Evolutionary conservation across 1,140 invertebrate genomes (phyloP).

Genomic region (Drosophila bocki): DNA sequence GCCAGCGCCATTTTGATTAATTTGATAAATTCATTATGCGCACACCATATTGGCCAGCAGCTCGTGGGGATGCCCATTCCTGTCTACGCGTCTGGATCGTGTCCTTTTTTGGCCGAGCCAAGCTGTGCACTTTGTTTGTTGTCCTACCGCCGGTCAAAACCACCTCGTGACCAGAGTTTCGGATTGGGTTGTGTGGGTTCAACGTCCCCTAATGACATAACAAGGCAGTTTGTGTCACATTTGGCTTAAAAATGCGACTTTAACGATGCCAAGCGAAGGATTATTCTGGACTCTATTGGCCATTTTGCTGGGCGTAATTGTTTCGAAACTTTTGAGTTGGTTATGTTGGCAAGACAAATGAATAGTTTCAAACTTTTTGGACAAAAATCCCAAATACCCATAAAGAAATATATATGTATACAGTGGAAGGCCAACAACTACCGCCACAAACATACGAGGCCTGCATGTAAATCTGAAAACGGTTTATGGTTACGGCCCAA

Average conservation of each 20-base stretch:
- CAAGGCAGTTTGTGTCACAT: conserved; percentile 76
- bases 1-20: conserved; percentile 78
- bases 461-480: conserved; percentile 78
- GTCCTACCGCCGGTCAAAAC: conserved; percentile 26
- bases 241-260: conserved; percentile 78
- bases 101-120: conserved; percentile 32
- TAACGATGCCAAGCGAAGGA: conserved; percentile 60
- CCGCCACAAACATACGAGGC: conserved; percentile 54
- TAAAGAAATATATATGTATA: background rate
- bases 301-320: conserved; percentile 67
- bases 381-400: conserved; percentile 1
- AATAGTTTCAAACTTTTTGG: conserved; percentile 50
- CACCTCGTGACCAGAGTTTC: conserved; percentile 4
- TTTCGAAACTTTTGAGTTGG: conserved; percentile 62
- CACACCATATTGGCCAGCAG: conserved; percentile 72
- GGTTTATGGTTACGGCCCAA: conserved; percentile 74
- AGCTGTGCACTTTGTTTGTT: conserved; percentile 54
- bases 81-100: conserved; percentile 7
- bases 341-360: conserved; percentile 68
- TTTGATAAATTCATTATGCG: conserved; percentile 83
- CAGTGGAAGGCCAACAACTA: conserved; percentile 34
- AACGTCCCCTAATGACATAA: conserved; percentile 72
- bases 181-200: conserved; percentile 53
- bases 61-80: conserved; percentile 14
- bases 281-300: conserved; percentile 32